Evolutionary conservation across 2,888 invertebrate species (phyloP).

Genomic region (Rosalia funebris): DNA sequence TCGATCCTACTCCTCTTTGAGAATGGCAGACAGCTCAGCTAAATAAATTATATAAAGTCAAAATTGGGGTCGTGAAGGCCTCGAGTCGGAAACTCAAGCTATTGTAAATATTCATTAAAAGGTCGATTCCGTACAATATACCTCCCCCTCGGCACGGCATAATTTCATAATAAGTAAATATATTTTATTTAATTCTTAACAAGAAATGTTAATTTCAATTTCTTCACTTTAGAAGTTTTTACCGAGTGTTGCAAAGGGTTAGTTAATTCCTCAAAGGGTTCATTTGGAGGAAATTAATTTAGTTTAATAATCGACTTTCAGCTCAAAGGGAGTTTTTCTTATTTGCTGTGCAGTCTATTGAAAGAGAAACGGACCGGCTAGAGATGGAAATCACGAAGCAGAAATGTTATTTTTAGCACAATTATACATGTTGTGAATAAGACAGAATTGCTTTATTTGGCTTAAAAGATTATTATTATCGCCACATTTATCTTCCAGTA

Average conservation of each 20-base stretch:
- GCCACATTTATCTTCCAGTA: too few species aligned
- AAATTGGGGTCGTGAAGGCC: conserved; percentile 17
- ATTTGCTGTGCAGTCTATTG: not conserved
- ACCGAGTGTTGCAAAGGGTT: conserved; percentile 9
- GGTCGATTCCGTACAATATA: conserved; percentile 26
- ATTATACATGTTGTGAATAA: too few species aligned
- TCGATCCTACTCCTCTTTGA: not conserved
- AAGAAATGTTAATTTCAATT: conserved; percentile 19
- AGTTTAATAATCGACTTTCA: not conserved
- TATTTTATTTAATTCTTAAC: conserved; percentile 22
- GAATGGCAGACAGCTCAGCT: conserved; percentile 26
- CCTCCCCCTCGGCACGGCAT: not conserved
- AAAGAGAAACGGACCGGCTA: too few species aligned
- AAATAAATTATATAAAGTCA: conserved; percentile 32
- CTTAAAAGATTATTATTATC: too few species aligned
- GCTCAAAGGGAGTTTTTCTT: not conserved
- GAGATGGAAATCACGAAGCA: too few species aligned
- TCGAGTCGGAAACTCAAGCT: conserved; percentile 13
- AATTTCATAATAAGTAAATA: conserved; percentile 21
- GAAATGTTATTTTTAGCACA: too few species aligned
- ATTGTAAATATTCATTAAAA: conserved; percentile 29
- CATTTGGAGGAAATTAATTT: not conserved
- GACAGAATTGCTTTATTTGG: too few species aligned
- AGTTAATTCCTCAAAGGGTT: conserved; percentile 8
- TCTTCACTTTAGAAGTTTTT: not conserved